Evolutionary conservation across 2,888 invertebrate species (phyloP), one percentile per base, ranked within the genome.

Genomic region (Mythimna pallens): DNA sequence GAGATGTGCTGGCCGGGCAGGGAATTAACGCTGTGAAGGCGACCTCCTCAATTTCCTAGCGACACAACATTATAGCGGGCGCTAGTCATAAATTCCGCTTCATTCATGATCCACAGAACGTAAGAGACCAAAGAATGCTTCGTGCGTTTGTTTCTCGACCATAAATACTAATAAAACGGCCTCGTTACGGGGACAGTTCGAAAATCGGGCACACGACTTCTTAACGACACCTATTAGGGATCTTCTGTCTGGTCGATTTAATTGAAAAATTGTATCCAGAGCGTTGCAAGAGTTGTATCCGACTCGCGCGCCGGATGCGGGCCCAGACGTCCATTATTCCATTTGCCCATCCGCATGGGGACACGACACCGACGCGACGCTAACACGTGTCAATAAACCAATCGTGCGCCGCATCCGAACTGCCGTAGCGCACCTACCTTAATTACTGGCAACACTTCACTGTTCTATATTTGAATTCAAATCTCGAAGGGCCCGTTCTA

Each of bases 171-270:
- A 95, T 95, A 96, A 96, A 96, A 93, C 89, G 93, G 89, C 92
- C 95, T 95, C 94, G 95, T 95, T 95, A 95, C 93, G 90, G 93
- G 93, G 94, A 94, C 95, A 93, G 92, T 93, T 95, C 94, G 94
- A 96, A 95, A 95, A 96, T 96, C 96, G 94, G 95, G 95, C 95
- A 95, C 95, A 95, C 94, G 95, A 94, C 95, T 95, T 93, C 95
- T 96, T 96, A 96, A 96, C 95, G 94, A 95, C 95, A 96, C 96
- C 96, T 95, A 96, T 96, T 96, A 96, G 94, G 94, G 95, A 94
- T 95, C 95, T 94, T 95, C 92, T 94, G 96, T 96, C 96, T 95
- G 95, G 95, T 93, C 92, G 93, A 92, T 95, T 94, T 96, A 96
- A 96, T 96, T 96, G 96, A 96, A 96, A 96, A 96, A 96, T 96